These are phyloP conservation scores for Botia kubotai DNA, from an alignment of 2,797 vertebrate genomes.

Conservation along the genomic window DNA sequence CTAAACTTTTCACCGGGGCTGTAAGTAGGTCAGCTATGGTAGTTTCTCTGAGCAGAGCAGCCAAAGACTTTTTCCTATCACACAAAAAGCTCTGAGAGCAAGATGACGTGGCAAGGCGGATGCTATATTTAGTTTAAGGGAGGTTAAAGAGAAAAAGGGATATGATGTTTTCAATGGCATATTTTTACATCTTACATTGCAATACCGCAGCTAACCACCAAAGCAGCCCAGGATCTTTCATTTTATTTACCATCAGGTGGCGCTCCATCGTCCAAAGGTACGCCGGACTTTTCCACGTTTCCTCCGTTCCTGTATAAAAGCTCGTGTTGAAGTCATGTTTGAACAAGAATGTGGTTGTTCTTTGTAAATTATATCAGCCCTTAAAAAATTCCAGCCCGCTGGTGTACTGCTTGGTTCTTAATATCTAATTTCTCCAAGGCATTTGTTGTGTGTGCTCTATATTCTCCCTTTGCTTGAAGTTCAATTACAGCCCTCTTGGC, in stretches of 20 bases:
- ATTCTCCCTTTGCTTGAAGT: conserved; percentile 71
- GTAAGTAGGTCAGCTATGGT: neutral
- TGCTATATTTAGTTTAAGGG: conserved; percentile 77
- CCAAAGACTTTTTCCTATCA: conserved; percentile 49
- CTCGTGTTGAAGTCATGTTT: conserved; percentile 62
- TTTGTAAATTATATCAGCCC: conserved; percentile 65
- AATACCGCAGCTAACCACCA: conserved; percentile 61
- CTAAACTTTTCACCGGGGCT: too few species aligned
- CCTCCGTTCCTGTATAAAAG: neutral
- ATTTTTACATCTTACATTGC: conserved; percentile 66
- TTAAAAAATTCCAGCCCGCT: conserved; percentile 64
- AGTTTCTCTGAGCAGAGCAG: conserved; percentile 47
- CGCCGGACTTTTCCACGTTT: conserved; percentile 39
- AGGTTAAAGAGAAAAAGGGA: conserved; percentile 61
- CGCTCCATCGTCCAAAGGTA: conserved; percentile 46
- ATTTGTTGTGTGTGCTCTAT: conserved; percentile 66
- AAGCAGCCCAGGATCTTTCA: conserved; percentile 52
- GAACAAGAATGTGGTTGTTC: conserved; percentile 68
- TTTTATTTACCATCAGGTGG: conserved; percentile 49
- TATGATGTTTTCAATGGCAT: conserved; percentile 73
- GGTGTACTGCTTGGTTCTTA: conserved; percentile 60
- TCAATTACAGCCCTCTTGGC: conserved; percentile 80
- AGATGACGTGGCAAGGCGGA: conserved; percentile 80
- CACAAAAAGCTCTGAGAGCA: conserved; percentile 57
- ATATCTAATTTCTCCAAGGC: conserved; percentile 63